phyloP scores from a whole-genome alignment of 2,888 invertebrate species.

The Acanthosepion pharaonis region DNA sequence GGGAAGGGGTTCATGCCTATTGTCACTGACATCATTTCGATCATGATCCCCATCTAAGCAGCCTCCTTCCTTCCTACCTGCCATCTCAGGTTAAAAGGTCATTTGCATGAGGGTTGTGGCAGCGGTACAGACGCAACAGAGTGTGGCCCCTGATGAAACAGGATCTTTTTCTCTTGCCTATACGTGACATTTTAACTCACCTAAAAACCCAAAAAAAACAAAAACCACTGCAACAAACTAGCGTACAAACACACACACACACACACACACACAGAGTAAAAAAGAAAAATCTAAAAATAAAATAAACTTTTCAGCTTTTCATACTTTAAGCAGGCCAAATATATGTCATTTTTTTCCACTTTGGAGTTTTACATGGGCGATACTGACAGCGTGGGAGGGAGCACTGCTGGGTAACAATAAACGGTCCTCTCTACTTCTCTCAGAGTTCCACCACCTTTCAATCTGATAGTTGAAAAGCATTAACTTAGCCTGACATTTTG shows the following conservation, averaged over 20 bases:
- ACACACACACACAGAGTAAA: not conserved
- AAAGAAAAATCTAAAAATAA: not conserved
- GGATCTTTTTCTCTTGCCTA: not conserved
- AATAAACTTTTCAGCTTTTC: too few species aligned
- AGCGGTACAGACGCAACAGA: not conserved
- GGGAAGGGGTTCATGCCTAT: too few species aligned
- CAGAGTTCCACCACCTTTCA: not conserved
- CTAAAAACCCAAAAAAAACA: not conserved
- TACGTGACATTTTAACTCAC: not conserved
- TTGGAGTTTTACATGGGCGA: not conserved
- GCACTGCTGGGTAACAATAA: not conserved
- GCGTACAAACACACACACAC: too few species aligned
- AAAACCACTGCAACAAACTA: not conserved
- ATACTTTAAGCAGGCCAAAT: not conserved
- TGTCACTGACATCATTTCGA: not conserved
- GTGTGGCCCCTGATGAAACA: not conserved
- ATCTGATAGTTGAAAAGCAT: constrained; percentile 1
- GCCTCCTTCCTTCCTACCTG: not conserved
- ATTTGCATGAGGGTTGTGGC: not conserved
- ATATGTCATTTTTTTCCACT: constrained; percentile 18
- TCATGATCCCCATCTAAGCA: constrained; percentile 25
- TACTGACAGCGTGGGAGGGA: not conserved
- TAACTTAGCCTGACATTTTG: not conserved
- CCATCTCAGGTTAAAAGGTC: not conserved
- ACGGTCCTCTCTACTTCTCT: too few species aligned